Evolutionary conservation across 2,113 vertebrate genomes (phyloP), one percentile per base, ranked within the genome.

Genomic region (Callorhinus ursinus): DNA sequence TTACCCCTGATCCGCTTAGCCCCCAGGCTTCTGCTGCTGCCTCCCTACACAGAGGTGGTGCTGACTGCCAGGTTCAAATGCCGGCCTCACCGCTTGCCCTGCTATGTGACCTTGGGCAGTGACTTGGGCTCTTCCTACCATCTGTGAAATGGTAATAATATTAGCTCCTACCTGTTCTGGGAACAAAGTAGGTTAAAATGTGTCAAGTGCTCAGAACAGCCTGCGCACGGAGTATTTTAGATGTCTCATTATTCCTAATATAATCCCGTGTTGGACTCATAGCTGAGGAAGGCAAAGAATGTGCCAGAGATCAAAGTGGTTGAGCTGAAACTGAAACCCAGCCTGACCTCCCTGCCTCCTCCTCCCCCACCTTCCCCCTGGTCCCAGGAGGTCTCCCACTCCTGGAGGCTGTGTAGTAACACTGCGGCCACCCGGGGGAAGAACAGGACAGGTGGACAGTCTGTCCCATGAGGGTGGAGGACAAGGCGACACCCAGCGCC

Each of bases 401-500:
- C 57, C 24, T 10, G 22, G 33, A 90, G 74, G 65, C 90, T n/a
- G 24, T 28, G 36, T 59, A 36, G 16, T 4, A 18, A 33, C 8
- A 26, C 18, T 24, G 4, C 5, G 77, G 55, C 15, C 0, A 1
- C 46, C 8, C 18, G 33, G 28, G 0, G 9, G 59, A 14, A 36
- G 42, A 2, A 15, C 55, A 21, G 39, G 53, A 26, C 49, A 81
- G 84, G 49, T 4, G 69, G 46, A 53, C 36, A 63, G 67, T 13
- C 63, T 28, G 36, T 63, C 59, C 67, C 53, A 16, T 2, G 11
- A 39, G 46, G 63, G 71, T 46, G 11, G 16, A 46, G 82, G 31
- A 13, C 42, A 28, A 59, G 39, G 33, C 16, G 22, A 77, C 15
- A 4, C 74, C 39, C 39, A 36, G 92, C 10, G 33, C n/a, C 2